Percentiles rank a stretch among this genome's conserved stretches.
Evolutionary conservation across 2,888 invertebrate genomes (phyloP).

Genomic region (Helleia helle): DNA sequence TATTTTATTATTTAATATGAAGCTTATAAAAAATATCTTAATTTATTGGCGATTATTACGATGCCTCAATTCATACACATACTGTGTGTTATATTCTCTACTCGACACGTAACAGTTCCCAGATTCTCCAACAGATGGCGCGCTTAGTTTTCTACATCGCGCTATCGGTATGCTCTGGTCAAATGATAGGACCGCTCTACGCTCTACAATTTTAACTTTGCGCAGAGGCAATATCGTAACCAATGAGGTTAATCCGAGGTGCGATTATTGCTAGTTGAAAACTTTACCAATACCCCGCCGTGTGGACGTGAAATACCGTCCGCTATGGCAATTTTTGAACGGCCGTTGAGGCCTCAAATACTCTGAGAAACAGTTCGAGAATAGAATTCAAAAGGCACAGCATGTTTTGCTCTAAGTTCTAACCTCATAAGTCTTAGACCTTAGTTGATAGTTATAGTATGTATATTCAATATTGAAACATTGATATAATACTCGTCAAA

Average conservation of each 20-base stretch:
- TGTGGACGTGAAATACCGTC: slow-evolving; percentile 90
- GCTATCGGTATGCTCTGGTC: slow-evolving; percentile 19
- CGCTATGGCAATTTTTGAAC: slow-evolving; percentile 90
- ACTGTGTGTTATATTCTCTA: too few relatives aligned
- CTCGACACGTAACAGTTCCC: slow-evolving; percentile 8
- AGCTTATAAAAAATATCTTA: too few relatives aligned
- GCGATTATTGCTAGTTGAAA: slow-evolving; percentile 95
- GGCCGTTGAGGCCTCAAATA: slow-evolving; percentile 74
- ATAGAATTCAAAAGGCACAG: too few relatives aligned
- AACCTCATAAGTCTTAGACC: too few relatives aligned
- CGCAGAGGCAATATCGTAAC: slow-evolving; percentile 93
- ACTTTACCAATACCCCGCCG: slow-evolving; percentile 94
- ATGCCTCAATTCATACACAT: too few relatives aligned
- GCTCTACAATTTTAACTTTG: slow-evolving; percentile 75
- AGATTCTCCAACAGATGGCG: slow-evolving; percentile 37
- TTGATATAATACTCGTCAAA: too few relatives aligned
- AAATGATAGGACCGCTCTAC: background rate
- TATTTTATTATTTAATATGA: too few relatives aligned
- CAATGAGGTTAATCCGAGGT: slow-evolving; percentile 89
- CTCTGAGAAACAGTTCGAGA: too few relatives aligned
- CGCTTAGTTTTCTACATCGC: slow-evolving; percentile 1
- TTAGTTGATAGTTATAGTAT: too few relatives aligned
- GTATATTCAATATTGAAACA: too few relatives aligned
- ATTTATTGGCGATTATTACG: too few relatives aligned
- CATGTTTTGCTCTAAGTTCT: too few relatives aligned